A percentile compares a stretch with the other conserved stretches of the same genome.
Conservation (phyloP, 2,797 vertebrate genomes). For the Coilia nasus region DNA sequence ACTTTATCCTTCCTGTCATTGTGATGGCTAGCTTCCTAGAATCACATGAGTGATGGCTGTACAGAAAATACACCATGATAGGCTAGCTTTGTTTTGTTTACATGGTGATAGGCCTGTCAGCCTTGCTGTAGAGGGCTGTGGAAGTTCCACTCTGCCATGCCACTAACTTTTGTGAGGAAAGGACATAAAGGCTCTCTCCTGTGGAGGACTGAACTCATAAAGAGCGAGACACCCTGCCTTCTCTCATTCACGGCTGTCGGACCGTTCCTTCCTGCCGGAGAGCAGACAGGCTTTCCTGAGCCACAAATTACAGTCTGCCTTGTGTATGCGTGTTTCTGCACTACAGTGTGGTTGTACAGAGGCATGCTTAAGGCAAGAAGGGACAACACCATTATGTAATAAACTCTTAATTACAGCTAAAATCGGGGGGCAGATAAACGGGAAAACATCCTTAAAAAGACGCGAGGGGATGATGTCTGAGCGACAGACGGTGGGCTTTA, state of each 20-base stretch:
- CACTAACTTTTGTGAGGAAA: not conserved
- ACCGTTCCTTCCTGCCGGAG: conserved; percentile 7
- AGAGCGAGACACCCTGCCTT: not conserved
- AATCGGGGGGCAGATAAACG: no score
- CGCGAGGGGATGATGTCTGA: no score
- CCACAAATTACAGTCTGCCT: not conserved
- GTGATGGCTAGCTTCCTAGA: not conserved
- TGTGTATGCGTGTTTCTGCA: not conserved
- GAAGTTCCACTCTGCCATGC: not conserved
- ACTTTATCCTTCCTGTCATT: not conserved
- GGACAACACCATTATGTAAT: no score
- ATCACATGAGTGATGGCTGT: not conserved
- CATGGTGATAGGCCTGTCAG: not conserved
- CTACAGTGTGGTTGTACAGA: not conserved
- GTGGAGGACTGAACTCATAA: not conserved
- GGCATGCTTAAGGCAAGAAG: no score
- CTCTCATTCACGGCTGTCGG: not conserved
- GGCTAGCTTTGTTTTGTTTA: not conserved
- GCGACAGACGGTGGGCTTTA: no score
- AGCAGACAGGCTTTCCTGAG: conserved; percentile 7
- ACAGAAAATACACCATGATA: not conserved
- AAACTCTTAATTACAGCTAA: no score
- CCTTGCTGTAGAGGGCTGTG: not conserved
- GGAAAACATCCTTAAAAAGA: no score
- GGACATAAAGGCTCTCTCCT: not conserved